Conservation (phyloP, 2,113 vertebrate species). For the Smithornis capensis region DNA sequence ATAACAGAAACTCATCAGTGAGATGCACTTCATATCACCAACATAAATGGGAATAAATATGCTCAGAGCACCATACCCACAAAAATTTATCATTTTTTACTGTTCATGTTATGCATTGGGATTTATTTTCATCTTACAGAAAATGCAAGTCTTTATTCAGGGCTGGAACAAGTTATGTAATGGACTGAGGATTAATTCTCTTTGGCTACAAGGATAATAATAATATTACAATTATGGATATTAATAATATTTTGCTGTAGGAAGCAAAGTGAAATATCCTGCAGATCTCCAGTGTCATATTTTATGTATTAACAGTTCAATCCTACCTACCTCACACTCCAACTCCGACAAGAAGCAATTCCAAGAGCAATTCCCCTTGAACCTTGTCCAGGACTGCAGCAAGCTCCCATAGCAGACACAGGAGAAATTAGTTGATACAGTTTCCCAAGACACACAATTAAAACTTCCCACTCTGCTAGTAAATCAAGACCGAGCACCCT, state of each 20-base stretch:
- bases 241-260: neutral
- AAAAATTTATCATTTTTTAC: rapidly evolving
- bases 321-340: neutral
- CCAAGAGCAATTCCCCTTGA: neutral
- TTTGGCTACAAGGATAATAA: neutral
- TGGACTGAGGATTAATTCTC: neutral
- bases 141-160: neutral
- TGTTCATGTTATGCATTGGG: neutral
- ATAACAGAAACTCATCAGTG: neutral
- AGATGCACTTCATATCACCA: neutral
- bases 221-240: neutral
- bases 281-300: neutral
- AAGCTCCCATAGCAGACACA: neutral
- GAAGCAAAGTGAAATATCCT: neutral
- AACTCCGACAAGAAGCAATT: neutral
- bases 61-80: neutral
- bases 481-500: neutral
- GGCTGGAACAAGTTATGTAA: neutral
- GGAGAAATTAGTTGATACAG: neutral
- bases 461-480: neutral
- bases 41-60: neutral
- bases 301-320: neutral
- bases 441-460: neutral
- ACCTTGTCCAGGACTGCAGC: neutral
- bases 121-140: neutral